Conservation (phyloP, 2,888 invertebrate genomes). For the Stegophylla sp. region DNA sequence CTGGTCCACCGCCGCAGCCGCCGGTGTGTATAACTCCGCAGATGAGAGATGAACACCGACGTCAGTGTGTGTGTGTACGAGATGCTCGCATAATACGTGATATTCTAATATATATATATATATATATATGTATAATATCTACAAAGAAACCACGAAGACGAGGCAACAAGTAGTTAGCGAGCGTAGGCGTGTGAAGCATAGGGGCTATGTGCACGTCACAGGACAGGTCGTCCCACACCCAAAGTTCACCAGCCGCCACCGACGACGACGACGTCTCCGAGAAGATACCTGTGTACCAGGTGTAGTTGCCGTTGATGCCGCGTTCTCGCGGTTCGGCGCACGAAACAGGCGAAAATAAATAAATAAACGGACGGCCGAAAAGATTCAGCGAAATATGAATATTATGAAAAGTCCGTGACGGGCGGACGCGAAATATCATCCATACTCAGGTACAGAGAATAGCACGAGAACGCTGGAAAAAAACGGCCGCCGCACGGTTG, state of each 20-base stretch:
- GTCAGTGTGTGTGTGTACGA: too few relatives aligned
- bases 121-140: not conserved
- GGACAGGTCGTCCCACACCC: constrained; percentile 34
- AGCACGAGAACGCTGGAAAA: not conserved
- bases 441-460: too few relatives aligned
- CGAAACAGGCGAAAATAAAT: not conserved
- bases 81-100: not conserved
- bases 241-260: constrained; percentile 9
- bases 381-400: not conserved
- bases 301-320: too few relatives aligned
- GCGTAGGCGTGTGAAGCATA: constrained; percentile 28
- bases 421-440: not conserved
- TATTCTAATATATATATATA: not conserved
- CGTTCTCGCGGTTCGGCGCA: not conserved
- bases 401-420: not conserved
- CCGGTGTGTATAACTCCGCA: too few relatives aligned
- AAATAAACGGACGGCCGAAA: not conserved
- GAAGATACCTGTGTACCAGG: not conserved
- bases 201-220: not conserved
- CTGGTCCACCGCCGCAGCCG: not conserved
- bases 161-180: constrained; percentile 13
- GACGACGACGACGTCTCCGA: not conserved
- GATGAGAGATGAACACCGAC: too few relatives aligned
- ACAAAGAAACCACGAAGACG: constrained; percentile 36
- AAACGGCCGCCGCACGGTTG: not conserved